Base-by-base conservation (phyloP, 2,113 vertebrate genomes). In the Hemichromis elongatus region DNA sequence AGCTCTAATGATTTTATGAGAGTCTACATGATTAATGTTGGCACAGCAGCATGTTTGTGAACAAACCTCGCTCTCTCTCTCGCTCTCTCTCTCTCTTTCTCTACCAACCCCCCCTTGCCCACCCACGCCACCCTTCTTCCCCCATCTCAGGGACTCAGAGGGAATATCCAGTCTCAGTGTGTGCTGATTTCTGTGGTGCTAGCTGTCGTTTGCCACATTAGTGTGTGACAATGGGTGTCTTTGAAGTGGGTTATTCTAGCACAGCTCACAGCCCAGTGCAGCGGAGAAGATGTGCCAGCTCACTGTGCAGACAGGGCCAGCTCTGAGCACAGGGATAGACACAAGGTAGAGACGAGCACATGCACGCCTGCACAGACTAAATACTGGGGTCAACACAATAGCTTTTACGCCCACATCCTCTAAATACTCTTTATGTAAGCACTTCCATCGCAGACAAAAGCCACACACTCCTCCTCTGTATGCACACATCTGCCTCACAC, bases 181-280 rank as follows among this genome's bases (percentile, higher is more conserved):
- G 91, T 88, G 86, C 91, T 78, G 92, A 86, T 93, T 92, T 92
- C 84, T 75, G 85, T 85, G 88, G 90, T 55, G 84, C 89, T 91
- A 77, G 90, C 91, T 90, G 90, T 93, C 88, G 87, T 93, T 94
- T 79, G 84, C 88, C 91, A 95, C 93, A 95, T 96, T 95, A 94
- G 92, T 70, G 91, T 87, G 92, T 92, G 94, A 94, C 95, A 94
- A 90, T 92, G 93, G 91, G 40, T 80, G 54, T 83, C 94, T 96
- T 95, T 96, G 95, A 96, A 95, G 94, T 94, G 92, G 90, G 88
- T 95, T 88, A 92, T 92, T 92, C 80, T 83, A 88, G 93, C 86
- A 78, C 79, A 59, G 85, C 90, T 87, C 85, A 75, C 86, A 84
- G 89, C 92, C 81, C 89, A 47, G 91, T 88, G 81, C 91, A 59